phyloP scores from a whole-genome alignment of 2,888 invertebrate genomes.

The Rutpela maculata region DNA sequence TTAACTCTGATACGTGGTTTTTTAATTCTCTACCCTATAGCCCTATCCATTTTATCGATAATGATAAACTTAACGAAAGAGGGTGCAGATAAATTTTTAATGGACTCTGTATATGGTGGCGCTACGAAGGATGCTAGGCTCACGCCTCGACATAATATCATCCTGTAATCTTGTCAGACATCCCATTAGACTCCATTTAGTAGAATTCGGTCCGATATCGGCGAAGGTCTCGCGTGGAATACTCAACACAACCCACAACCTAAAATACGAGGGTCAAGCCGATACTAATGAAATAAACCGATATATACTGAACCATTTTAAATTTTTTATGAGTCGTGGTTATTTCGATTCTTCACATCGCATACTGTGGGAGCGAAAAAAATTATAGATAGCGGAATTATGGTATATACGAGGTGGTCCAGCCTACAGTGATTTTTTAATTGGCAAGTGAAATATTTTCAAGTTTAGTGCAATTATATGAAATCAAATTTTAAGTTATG shows the following conservation, averaged over 20 bases:
- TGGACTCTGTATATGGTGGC: neutral
- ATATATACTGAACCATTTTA: no score
- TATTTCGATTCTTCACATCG: no score
- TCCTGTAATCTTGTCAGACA: slow-evolving; percentile 33
- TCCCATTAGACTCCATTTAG: slow-evolving; percentile 38
- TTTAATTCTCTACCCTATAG: neutral
- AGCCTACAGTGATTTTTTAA: no score
- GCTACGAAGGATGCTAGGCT: slow-evolving; percentile 10
- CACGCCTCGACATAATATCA: slow-evolving; percentile 28
- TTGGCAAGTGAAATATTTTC: no score
- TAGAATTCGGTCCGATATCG: slow-evolving; percentile 5
- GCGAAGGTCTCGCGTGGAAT: slow-evolving; percentile 17
- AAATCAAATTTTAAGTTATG: no score
- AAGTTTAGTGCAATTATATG: no score
- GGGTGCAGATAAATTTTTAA: slow-evolving; percentile 25
- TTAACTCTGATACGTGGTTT: no score
- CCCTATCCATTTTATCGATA: neutral
- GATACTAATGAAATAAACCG: neutral
- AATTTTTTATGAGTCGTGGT: no score
- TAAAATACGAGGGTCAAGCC: slow-evolving; percentile 13
- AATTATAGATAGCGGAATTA: no score
- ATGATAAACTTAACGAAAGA: slow-evolving; percentile 17
- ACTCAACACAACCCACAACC: neutral
- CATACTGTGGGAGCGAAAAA: no score
- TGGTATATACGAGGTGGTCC: no score